phyloP scores from a whole-genome alignment of 2,797 vertebrate species.

The Sebastes kiyomatsui region DNA sequence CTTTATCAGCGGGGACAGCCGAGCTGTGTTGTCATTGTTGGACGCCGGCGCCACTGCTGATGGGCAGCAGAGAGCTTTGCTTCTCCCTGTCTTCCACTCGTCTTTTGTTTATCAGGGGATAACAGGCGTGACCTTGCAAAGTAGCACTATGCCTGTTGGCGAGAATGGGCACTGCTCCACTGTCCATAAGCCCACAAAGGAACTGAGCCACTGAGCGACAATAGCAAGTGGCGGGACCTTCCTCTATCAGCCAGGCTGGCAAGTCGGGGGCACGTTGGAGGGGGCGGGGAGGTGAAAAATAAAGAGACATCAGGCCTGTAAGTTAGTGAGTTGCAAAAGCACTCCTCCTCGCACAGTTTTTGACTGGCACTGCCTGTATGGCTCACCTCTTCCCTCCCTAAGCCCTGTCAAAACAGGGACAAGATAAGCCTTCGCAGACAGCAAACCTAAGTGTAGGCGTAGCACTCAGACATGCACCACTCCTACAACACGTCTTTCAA shows the following conservation, averaged over 20 bases:
- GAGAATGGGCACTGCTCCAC: constrained; percentile 53
- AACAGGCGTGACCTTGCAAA: constrained; percentile 79
- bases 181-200: constrained; percentile 43
- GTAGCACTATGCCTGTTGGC: constrained; percentile 45
- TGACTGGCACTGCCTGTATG: constrained; percentile 56
- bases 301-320: constrained; percentile 39
- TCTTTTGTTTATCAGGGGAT: constrained; percentile 78
- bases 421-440: constrained; percentile 61
- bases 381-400: constrained; percentile 56
- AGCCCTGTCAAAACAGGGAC: constrained; percentile 60
- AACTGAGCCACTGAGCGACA: constrained; percentile 45
- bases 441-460: constrained; percentile 50
- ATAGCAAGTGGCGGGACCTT: constrained; percentile 35
- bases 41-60: constrained; percentile 40
- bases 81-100: constrained; percentile 41
- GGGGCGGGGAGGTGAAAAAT: constrained; percentile 2
- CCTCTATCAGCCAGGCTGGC: constrained; percentile 33
- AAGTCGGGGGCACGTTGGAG: constrained; percentile 12
- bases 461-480: constrained; percentile 37
- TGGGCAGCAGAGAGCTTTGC: constrained; percentile 46
- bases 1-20: constrained; percentile 70
- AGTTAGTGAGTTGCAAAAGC: constrained; percentile 35
- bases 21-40: constrained; percentile 51
- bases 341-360: constrained; percentile 30
- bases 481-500: constrained; percentile 44